Base-by-base conservation (phyloP, 2,888 invertebrate species). In the Lasioglossum figueresi region DNA sequence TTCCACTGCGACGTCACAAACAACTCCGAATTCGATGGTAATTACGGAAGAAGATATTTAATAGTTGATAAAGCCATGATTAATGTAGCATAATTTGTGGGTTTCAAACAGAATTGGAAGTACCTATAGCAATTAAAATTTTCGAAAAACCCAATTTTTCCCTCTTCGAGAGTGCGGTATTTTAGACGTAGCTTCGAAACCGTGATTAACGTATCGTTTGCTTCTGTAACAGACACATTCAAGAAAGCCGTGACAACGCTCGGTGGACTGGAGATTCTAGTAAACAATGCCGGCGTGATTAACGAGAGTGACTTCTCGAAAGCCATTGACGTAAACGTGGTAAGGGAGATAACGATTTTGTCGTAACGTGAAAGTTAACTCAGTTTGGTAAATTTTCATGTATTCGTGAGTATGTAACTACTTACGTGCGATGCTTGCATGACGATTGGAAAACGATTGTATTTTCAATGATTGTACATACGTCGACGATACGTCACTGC, bases 181-280 rank as follows among this genome's bases (percentile, higher is more conserved):
- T 31, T 31, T 27, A 1, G 5, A 19, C 16, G 19, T 10, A 31
- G 14, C 3, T 40, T 72, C 14, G 52, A 43, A 43, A 27, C 23
- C 0, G 19, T 34, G n/a, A 73, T 56, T 34, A 14, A 27, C 68
- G 73, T 31, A 19, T 40, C 16, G 1, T 4, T 59, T 23, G 37
- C 23, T 56, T 43, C 45, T 83, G 6, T 90, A 91, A 56, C 87
- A 96, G 95, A 94, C 81, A 94, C 95, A 5, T 96, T 96, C 85
- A 95, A 96, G 92, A 95, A 94, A 71, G 95, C 95, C 0, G 88
- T 95, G 0, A 92, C 92, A 31, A 93, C 92, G 37, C 95, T 95
- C 76, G 96, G 96, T 0, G 94, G 95, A 4, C 88, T 96, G 34
- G 96, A 96, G 88, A 96, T 96, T 85, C 95, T 96, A 10, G 95